phyloP scores from a whole-genome alignment of 2,797 vertebrate species.

The Tachyglossus aculeatus region DNA sequence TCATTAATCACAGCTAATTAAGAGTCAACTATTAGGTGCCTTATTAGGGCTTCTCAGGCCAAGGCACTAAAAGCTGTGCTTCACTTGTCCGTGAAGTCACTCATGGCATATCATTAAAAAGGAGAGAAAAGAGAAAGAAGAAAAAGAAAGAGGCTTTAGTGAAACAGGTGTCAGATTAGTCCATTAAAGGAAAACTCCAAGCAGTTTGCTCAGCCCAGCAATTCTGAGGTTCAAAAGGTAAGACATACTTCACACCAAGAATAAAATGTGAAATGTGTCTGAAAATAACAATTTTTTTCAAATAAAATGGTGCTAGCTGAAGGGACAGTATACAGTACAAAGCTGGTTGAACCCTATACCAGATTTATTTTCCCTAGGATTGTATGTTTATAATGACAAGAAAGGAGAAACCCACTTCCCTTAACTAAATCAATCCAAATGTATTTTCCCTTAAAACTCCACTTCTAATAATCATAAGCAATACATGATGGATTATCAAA shows the following conservation, averaged over 20 bases:
- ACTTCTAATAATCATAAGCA: conserved; percentile 62
- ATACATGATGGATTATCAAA: conserved; percentile 58
- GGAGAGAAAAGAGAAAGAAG: conserved; percentile 13
- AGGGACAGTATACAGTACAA: conserved; percentile 39
- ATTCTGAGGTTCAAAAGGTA: conserved; percentile 33
- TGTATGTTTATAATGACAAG: conserved; percentile 20
- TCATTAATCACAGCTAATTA: neutral
- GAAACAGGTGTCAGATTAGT: conserved; percentile 17
- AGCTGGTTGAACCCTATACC: conserved; percentile 25
- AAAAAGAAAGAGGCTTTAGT: neutral
- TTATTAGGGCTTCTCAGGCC: neutral
- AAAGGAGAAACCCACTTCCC: conserved; percentile 39
- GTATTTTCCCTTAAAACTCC: conserved; percentile 65
- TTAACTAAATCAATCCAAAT: conserved; percentile 59
- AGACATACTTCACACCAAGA: neutral
- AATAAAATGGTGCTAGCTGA: conserved; percentile 28
- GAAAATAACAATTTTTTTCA: conserved; percentile 19
- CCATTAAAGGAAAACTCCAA: neutral
- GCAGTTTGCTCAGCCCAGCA: neutral
- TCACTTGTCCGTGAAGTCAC: conserved; percentile 49
- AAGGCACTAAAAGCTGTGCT: conserved; percentile 34
- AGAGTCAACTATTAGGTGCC: neutral
- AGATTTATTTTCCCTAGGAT: conserved; percentile 1
- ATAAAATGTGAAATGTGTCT: conserved; percentile 25
- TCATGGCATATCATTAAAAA: conserved; percentile 27